Base-by-base conservation (phyloP, 2,113 vertebrate species). In the Thamnaconus septentrionalis region DNA sequence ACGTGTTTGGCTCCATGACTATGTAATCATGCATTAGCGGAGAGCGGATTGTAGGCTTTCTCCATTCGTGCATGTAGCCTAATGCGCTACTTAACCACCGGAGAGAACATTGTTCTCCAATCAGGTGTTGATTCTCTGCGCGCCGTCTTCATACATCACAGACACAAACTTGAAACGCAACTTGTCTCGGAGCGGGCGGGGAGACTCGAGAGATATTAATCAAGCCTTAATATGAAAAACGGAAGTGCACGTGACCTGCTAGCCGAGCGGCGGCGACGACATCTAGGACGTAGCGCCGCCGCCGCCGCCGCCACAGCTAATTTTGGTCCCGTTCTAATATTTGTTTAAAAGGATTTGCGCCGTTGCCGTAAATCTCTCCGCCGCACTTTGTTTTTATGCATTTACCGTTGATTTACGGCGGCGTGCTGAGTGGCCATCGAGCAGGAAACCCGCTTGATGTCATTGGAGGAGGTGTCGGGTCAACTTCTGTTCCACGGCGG, bases 241-340 rank as follows among this genome's bases (percentile, higher is more conserved):
- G 84, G 84, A 84, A 88, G 90, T 89, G 80, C 72, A 51, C 3
- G 80, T 81, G 75, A 73, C 66, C 77, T 87, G 85, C 82, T 86
- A 84, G 59, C 73, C 69, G 58, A 47, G 10, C 56, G 44, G 53
- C 76, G 18, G 18, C 18, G 18, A 31, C 18, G 18, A 31, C 18
- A 31, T 31, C 18, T 31, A 31, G 18, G 18, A 31, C 18, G 18
- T 31, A 31, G 18, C 18, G 18, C 18, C 18, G 2, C 18, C 18
- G 18, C 18, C 18, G 18, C 18, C 18, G 18, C 18, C 18, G 18
- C 18, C 18, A 2, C 69, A 59, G 47, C 64, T 67, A 73, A 81
- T 85, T 90, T 89, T 88, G 85, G 81, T 77, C 77, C 79, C 9
- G 85, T 92, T 91, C 89, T 87, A 88, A 91, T 91, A 89, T 91